These are phyloP conservation scores for Euplagia quadripunctaria DNA, from an alignment of 2,888 invertebrate species.

Conservation along the genomic window DNA sequence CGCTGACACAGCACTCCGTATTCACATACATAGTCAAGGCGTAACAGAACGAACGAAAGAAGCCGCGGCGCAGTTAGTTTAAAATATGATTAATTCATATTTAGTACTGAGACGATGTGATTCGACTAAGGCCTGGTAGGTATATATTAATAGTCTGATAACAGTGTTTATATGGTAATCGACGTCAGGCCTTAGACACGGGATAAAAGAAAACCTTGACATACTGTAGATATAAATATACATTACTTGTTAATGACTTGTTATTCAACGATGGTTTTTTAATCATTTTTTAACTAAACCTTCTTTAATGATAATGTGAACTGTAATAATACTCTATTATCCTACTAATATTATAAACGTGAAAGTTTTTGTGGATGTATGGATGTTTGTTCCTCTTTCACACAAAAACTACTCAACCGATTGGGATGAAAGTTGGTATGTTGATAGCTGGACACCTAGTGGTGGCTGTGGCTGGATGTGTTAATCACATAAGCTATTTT, in stretches of 20 bases:
- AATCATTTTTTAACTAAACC: neutral
- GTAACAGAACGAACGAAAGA: too few relatives aligned
- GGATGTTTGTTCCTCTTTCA: too few relatives aligned
- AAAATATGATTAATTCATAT: neutral
- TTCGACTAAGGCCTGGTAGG: neutral
- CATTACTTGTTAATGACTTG: neutral
- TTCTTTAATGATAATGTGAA: neutral
- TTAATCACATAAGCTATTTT: too few relatives aligned
- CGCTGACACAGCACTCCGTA: too few relatives aligned
- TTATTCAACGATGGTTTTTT: neutral
- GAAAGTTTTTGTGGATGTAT: too few relatives aligned
- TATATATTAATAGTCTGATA: constrained; percentile 25
- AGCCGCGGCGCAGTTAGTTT: neutral
- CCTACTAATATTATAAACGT: too few relatives aligned
- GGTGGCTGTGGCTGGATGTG: too few relatives aligned
- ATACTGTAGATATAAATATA: constrained; percentile 16
- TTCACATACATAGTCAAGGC: too few relatives aligned
- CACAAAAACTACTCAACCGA: too few relatives aligned
- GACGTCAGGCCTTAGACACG: constrained; percentile 22
- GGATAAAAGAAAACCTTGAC: constrained; percentile 37
- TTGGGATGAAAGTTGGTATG: too few relatives aligned
- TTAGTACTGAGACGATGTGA: neutral
- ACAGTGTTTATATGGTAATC: constrained; percentile 18
- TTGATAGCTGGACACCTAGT: too few relatives aligned
- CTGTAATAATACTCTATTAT: too few relatives aligned